Evolutionary conservation across 2,888 invertebrate genomes (phyloP).

Genomic region (Actias luna): DNA sequence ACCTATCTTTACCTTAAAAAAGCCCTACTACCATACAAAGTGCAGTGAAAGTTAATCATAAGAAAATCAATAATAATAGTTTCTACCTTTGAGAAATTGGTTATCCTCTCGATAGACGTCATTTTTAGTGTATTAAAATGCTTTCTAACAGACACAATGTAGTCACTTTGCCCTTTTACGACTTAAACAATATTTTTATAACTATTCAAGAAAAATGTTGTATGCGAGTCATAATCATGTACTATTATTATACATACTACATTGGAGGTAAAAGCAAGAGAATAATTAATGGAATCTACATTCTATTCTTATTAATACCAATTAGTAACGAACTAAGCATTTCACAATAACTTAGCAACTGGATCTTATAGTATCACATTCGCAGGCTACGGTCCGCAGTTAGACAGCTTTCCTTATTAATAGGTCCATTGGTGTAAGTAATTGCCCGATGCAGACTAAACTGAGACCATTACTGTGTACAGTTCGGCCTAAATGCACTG

Average conservation of each 20-base stretch:
- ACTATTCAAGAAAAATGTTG: too few species aligned
- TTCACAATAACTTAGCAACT: conserved; percentile 23
- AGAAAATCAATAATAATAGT: too few species aligned
- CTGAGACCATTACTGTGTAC: conserved; percentile 46
- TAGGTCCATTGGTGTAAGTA: conserved; percentile 57
- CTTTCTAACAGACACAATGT: too few species aligned
- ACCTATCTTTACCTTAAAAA: too few species aligned
- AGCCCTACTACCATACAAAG: too few species aligned
- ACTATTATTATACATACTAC: not conserved
- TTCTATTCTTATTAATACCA: not conserved
- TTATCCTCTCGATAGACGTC: too few species aligned
- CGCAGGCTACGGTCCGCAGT: conserved; percentile 36
- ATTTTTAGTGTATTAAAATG: too few species aligned
- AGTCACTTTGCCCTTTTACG: too few species aligned
- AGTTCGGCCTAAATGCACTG: conserved; percentile 36
- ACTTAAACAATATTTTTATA: too few species aligned
- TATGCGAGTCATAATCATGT: too few species aligned
- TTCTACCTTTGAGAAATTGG: too few species aligned
- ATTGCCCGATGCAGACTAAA: conserved; percentile 47
- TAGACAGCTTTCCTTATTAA: conserved; percentile 48
- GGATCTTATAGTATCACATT: conserved; percentile 36
- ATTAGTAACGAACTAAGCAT: conserved; percentile 2
- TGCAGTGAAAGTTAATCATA: too few species aligned
- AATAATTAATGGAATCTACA: not conserved
- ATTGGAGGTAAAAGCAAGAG: not conserved